Evolutionary conservation across 2,888 invertebrate genomes (phyloP).

Genomic region (Scaptodrosophila latifasciaeformis): DNA sequence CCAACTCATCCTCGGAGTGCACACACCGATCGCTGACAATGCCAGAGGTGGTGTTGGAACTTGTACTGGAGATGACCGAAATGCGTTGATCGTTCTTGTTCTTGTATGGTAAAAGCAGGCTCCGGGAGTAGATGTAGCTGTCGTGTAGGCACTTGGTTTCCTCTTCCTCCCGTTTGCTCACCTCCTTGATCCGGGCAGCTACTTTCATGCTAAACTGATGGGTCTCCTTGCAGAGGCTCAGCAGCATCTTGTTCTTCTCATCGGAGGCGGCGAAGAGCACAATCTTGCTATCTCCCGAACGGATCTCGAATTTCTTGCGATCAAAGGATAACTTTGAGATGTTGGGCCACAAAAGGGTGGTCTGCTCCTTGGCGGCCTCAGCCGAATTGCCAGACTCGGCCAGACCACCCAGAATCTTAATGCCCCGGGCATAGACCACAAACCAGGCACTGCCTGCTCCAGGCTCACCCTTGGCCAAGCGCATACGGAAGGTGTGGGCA

Average conservation of each 20-base stretch:
- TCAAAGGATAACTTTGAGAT: conserved; percentile 97
- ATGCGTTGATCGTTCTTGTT: conserved; percentile 87
- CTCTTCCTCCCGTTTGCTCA: conserved; percentile 88
- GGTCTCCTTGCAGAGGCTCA: conserved; percentile 91
- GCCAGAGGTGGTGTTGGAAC: conserved; percentile 97
- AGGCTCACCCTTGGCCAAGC: conserved; percentile 84
- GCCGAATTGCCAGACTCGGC: conserved; percentile 65
- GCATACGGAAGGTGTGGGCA: conserved; percentile 90
- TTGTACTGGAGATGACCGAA: conserved; percentile 93
- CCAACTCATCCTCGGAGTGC: conserved; percentile 94
- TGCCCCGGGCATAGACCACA: conserved; percentile 93
- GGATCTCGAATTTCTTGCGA: conserved; percentile 97
- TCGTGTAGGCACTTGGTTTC: conserved; percentile 82
- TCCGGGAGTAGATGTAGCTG: conserved; percentile 84
- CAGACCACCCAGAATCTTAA: conserved; percentile 85
- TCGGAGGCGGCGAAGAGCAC: conserved; percentile 94
- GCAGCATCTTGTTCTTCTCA: conserved; percentile 93
- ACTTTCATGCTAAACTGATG: conserved; percentile 97
- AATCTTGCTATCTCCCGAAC: conserved; percentile 90
- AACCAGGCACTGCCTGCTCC: conserved; percentile 89
- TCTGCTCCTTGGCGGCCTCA: conserved; percentile 77
- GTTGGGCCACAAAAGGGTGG: conserved; percentile 95
- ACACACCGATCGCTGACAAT: conserved; percentile 93
- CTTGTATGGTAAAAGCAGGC: conserved; percentile 80
- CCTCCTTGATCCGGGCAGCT: conserved; percentile 88